Evolutionary conservation across 1,140 invertebrate genomes (phyloP).

Genomic region (Drosophila cardini): DNA sequence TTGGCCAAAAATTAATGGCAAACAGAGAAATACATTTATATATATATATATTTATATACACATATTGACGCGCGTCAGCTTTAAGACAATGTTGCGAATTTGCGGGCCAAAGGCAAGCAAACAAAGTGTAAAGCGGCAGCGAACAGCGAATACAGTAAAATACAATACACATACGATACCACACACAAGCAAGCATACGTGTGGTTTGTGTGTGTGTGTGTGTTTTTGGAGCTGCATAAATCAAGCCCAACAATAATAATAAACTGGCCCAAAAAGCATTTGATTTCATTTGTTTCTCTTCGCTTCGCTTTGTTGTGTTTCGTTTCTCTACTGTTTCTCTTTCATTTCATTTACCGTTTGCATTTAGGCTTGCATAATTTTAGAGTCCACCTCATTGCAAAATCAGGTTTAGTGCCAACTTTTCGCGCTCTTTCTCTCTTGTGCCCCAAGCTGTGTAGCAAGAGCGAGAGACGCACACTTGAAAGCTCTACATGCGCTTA

Average conservation of each 20-base stretch:
- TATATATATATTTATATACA: too few species aligned
- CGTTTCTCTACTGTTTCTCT: slow-evolving; percentile 4
- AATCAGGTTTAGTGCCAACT: slow-evolving; percentile 66
- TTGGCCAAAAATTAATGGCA: slow-evolving; percentile 49
- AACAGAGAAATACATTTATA: slow-evolving; percentile 20
- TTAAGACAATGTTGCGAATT: slow-evolving; percentile 66
- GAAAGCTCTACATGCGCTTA: slow-evolving; percentile 21
- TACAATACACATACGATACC: slow-evolving; percentile 14
- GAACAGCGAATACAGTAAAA: slow-evolving; percentile 5
- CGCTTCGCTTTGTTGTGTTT: slow-evolving; percentile 7
- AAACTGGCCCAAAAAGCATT: slow-evolving; percentile 37
- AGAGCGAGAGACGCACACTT: slow-evolving; percentile 11
- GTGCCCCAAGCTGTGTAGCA: slow-evolving; percentile 6
- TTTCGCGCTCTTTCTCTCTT: slow-evolving; percentile 11
- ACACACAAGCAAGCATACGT: neutral
- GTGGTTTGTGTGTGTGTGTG: slow-evolving; percentile 15
- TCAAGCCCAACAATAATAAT: slow-evolving; percentile 51
- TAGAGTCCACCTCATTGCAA: slow-evolving; percentile 48
- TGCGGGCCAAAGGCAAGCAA: slow-evolving; percentile 39
- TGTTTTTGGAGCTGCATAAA: slow-evolving; percentile 47
- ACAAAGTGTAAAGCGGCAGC: slow-evolving; percentile 24
- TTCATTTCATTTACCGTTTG: slow-evolving; percentile 36
- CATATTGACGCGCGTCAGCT: slow-evolving; percentile 34
- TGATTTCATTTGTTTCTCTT: slow-evolving; percentile 50
- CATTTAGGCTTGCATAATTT: slow-evolving; percentile 67